phyloP scores from a whole-genome alignment of 1,140 invertebrate genomes.

The Lordiphosa collinella region DNA sequence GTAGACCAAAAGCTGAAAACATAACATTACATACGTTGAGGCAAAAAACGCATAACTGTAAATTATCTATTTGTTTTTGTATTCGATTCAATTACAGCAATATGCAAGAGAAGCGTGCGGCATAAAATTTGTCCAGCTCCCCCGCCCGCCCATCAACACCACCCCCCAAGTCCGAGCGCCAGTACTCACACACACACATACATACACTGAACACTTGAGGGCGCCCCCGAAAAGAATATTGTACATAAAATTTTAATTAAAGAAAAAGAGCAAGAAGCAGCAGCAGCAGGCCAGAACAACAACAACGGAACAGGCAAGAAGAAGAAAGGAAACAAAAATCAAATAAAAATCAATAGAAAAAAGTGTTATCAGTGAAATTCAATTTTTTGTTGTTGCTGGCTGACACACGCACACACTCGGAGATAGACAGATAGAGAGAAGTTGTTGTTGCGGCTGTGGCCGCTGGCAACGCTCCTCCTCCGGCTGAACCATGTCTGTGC shows the following conservation, averaged over 20 bases:
- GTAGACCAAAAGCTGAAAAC: slow-evolving; percentile 30
- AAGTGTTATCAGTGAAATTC: slow-evolving; percentile 64
- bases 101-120: slow-evolving; percentile 63
- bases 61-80: slow-evolving; percentile 23
- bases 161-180: slow-evolving; percentile 43
- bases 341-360: slow-evolving; percentile 56
- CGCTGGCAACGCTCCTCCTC: slow-evolving; percentile 29
- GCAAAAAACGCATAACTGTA: neutral
- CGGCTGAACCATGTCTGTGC: slow-evolving; percentile 83
- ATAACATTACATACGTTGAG: slow-evolving; percentile 12
- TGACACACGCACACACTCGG: neutral
- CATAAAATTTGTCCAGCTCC: slow-evolving; percentile 47
- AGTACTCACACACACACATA: slow-evolving; percentile 27
- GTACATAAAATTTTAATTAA: slow-evolving; percentile 70
- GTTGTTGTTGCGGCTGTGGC: slow-evolving; percentile 22
- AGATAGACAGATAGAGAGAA: slow-evolving; percentile 17
- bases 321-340: slow-evolving; percentile 27
- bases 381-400: slow-evolving; percentile 34
- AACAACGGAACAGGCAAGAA: slow-evolving; percentile 2
- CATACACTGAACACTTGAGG: slow-evolving; percentile 25
- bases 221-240: slow-evolving; percentile 51
- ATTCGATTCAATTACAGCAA: slow-evolving; percentile 42
- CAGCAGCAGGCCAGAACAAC: slow-evolving; percentile 9
- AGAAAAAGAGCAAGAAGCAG: slow-evolving; percentile 15
- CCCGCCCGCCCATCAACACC: slow-evolving; percentile 11